Base-by-base conservation (phyloP, 1,140 invertebrate genomes). In the Matsumurasca onukii region DNA sequence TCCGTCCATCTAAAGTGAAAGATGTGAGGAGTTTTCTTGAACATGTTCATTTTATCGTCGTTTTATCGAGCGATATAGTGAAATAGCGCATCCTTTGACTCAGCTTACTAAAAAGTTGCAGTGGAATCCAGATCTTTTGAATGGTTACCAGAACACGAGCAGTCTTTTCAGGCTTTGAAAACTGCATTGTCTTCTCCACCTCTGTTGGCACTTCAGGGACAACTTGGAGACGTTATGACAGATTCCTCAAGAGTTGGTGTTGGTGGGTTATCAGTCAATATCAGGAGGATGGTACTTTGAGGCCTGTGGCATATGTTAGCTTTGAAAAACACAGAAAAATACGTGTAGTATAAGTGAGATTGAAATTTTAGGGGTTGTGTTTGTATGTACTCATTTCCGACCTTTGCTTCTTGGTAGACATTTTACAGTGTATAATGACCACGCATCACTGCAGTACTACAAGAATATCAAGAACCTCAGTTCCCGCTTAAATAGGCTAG, bases 381-480 rank as follows among this genome's bases (percentile, higher is more conserved):
- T n/a, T n/a, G n/a, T n/a, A n/a, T n/a, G n/a, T n/a, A n/a, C n/a
- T n/a, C n/a, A n/a, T n/a, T n/a, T n/a, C n/a, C n/a, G n/a, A n/a
- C n/a, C n/a, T n/a, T n/a, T n/a, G n/a, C n/a, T n/a, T n/a, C n/a
- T n/a, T n/a, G n/a, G n/a, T n/a, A n/a, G n/a, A n/a, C n/a, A n/a
- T n/a, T 55, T 55, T 22, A 55, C 51, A 15, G 20, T 55, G 5
- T 55, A 13, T 22, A 55, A 55, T 20, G 51, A 55, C 20, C 51
- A 55, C 20, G 51, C 51, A 12, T n/a, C 12, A 5, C 20, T 55
- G 24, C 51, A 55, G 24, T 55, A 55, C 15, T 55, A 55, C 24
- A 55, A 55, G 15, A 55, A 55, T 22, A 55, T 55, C 15, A 55
- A 55, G 51, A 55, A 15, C 24, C 24, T 55, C 12, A 55, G 15